These are phyloP conservation scores for Balanococcus diminutus DNA, from an alignment of 2,888 invertebrate species.

Conservation along the genomic window DNA sequence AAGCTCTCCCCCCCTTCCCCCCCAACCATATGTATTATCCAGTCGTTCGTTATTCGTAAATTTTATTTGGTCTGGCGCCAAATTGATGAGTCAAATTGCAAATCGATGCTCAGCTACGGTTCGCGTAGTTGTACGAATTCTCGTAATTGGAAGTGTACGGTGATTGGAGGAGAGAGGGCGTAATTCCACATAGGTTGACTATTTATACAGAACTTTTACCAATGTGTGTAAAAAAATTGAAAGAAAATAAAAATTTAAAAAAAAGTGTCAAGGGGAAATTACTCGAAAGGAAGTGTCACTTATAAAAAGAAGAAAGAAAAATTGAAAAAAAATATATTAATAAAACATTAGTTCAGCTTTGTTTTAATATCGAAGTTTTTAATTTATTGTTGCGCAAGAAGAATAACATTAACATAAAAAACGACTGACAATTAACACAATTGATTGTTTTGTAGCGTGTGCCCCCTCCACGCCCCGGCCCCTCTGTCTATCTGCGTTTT, in stretches of 20 bases:
- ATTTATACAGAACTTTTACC: too few relatives aligned
- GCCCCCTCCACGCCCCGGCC: slow-evolving; percentile 58
- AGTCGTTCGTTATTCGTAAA: background rate
- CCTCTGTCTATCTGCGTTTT: slow-evolving; percentile 18
- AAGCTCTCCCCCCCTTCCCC: background rate
- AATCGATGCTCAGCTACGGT: background rate
- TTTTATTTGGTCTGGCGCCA: slow-evolving; percentile 19
- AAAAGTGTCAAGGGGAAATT: slow-evolving; percentile 19
- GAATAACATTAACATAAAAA: slow-evolving; percentile 55
- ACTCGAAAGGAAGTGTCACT: slow-evolving; percentile 25
- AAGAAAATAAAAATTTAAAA: background rate
- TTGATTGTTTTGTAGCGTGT: slow-evolving; percentile 58
- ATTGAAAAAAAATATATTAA: slow-evolving; percentile 45
- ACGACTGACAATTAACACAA: slow-evolving; percentile 54
- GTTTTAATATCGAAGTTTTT: slow-evolving; percentile 55
- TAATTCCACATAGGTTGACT: too few relatives aligned
- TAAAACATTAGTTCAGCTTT: slow-evolving; percentile 55
- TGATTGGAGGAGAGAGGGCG: background rate
- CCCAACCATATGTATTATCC: background rate
- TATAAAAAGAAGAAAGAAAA: slow-evolving; percentile 31
- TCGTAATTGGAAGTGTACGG: background rate
- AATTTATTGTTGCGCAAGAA: slow-evolving; percentile 55
- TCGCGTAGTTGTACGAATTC: background rate
- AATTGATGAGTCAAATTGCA: slow-evolving; percentile 19
- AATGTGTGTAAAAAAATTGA: slow-evolving; percentile 26